phyloP scores from a whole-genome alignment of 2,797 vertebrate species.

The Lindbergichthys nudifrons region DNA sequence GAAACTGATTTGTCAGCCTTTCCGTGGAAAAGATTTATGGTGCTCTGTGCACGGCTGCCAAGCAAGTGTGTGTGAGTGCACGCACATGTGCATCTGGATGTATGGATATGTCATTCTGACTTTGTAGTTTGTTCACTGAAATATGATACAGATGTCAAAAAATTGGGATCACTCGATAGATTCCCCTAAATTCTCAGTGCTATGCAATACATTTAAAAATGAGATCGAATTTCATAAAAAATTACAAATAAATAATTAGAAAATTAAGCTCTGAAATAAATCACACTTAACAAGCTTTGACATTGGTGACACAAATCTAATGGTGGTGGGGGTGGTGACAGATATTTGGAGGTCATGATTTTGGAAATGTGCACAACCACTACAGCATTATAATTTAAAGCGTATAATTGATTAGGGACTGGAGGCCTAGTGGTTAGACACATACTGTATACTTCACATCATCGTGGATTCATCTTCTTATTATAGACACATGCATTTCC shows the following conservation, averaged over 20 bases:
- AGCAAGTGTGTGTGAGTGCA: conserved; percentile 44
- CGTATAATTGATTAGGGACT: conserved; percentile 27
- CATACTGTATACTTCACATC: conserved; percentile 9
- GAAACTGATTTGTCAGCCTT: conserved; percentile 77
- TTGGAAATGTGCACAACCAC: conserved; percentile 38
- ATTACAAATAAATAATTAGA: background rate
- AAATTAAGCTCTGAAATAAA: conserved; percentile 20
- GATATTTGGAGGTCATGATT: conserved; percentile 31
- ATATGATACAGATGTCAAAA: background rate
- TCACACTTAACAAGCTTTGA: background rate
- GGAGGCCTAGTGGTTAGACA: conserved; percentile 19
- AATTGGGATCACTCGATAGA: background rate
- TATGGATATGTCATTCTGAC: conserved; percentile 27
- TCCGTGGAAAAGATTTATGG: conserved; percentile 61
- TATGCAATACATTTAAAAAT: background rate
- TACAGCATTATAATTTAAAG: conserved; percentile 44
- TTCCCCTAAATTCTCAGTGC: background rate
- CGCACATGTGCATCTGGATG: conserved; percentile 26
- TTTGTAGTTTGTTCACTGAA: conserved; percentile 25
- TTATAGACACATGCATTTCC: too few species aligned
- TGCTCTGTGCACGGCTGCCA: conserved; percentile 49
- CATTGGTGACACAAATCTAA: conserved; percentile 16
- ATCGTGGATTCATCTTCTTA: too few species aligned
- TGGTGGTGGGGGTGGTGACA: conserved; percentile 24
- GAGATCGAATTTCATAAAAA: background rate